Evolutionary conservation across 2,797 vertebrate species (phyloP).

Genomic region (Argya squamiceps): DNA sequence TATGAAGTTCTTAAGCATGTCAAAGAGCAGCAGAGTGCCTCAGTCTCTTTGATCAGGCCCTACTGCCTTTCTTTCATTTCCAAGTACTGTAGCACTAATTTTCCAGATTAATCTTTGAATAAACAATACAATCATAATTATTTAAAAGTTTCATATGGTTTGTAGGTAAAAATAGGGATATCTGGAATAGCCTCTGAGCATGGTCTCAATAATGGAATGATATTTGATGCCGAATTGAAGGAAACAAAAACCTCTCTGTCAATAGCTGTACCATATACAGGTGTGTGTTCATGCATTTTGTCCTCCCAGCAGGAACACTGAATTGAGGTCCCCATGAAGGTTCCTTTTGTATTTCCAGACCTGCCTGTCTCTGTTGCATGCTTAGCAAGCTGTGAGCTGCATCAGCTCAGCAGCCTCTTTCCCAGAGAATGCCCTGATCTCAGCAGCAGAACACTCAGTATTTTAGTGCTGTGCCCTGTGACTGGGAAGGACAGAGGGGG

Average conservation of each 20-base stretch:
- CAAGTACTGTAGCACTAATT: neutral
- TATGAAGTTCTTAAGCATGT: neutral
- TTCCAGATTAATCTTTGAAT: neutral
- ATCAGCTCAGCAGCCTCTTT: neutral
- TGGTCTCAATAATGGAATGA: neutral
- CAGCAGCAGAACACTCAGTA: neutral
- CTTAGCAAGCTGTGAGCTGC: neutral
- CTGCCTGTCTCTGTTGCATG: neutral
- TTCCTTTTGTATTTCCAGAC: neutral
- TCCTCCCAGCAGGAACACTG: neutral
- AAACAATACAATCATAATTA: neutral
- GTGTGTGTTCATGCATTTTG: rapidly evolving
- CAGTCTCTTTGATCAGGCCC: neutral
- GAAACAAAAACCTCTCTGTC: neutral
- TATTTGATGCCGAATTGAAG: neutral
- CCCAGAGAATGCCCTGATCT: neutral
- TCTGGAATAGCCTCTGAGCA: neutral
- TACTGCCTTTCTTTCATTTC: neutral
- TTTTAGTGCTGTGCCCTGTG: neutral
- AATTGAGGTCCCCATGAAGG: neutral
- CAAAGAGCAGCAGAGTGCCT: neutral
- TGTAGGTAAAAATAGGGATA: neutral
- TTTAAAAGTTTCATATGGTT: neutral
- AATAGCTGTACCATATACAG: rapidly evolving
- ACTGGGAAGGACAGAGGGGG: neutral